Evolutionary conservation across 2,797 vertebrate species (phyloP).

Genomic region (Gephyroberyx darwinii): DNA sequence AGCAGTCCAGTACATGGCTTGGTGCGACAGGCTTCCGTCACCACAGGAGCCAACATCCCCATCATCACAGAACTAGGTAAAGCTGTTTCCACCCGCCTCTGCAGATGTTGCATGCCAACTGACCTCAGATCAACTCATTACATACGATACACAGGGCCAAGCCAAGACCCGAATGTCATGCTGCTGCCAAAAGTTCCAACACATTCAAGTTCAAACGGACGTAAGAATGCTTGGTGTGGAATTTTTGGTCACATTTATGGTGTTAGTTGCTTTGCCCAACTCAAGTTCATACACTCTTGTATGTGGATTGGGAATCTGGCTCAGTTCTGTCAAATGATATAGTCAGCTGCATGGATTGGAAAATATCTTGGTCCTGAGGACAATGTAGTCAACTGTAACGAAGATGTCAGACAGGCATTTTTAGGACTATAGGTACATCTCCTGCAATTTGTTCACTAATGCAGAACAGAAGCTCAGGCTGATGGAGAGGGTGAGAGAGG

Average conservation of each 20-base stretch:
- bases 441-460: conserved; percentile 74
- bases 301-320: conserved; percentile 30
- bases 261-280: conserved; percentile 41
- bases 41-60: conserved; percentile 96
- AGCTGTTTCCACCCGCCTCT: conserved; percentile 26
- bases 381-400: conserved; percentile 42
- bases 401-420: conserved; percentile 58
- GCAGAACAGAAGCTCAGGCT: conserved; percentile 65
- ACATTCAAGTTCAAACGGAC: conserved; percentile 52
- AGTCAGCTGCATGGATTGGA: background rate
- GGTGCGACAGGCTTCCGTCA: conserved; percentile 94
- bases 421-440: conserved; percentile 58
- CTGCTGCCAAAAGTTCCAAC: conserved; percentile 62
- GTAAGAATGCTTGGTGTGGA: conserved; percentile 50
- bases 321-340: conserved; percentile 24
- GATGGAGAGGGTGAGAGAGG: conserved; percentile 63
- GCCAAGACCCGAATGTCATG: conserved; percentile 32
- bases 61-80: conserved; percentile 99
- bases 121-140: conserved; percentile 55
- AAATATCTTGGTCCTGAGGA: conserved; percentile 25
- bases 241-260: conserved; percentile 51
- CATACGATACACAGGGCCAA: conserved; percentile 29
- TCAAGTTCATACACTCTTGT: conserved; percentile 22
- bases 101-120: conserved; percentile 38
- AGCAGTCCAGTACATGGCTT: conserved; percentile 98